These are phyloP conservation scores for Teinopalpus imperialis DNA, from an alignment of 2,888 invertebrate genomes.

Conservation along the genomic window DNA sequence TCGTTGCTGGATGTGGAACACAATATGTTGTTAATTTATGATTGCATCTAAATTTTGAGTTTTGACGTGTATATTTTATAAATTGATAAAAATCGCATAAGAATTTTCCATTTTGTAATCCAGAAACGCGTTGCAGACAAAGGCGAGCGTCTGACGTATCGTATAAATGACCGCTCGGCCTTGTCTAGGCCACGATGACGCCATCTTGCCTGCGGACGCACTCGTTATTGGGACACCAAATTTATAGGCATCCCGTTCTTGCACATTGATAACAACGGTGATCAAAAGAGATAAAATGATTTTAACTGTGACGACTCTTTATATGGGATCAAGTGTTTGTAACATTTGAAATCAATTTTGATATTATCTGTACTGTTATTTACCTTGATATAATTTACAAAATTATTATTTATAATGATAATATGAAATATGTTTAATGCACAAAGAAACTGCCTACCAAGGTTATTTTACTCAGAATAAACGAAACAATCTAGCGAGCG, in stretches of 20 bases:
- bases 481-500: neutral
- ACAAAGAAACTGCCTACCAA: neutral
- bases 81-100: slow-evolving; percentile 27
- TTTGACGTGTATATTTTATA: neutral
- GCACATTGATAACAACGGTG: slow-evolving; percentile 29
- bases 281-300: slow-evolving; percentile 45
- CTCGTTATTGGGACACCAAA: slow-evolving; percentile 66
- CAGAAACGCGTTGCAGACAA: slow-evolving; percentile 57
- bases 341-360: neutral
- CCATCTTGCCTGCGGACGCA: slow-evolving; percentile 72
- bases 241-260: slow-evolving; percentile 57
- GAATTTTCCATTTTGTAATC: slow-evolving; percentile 44
- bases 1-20: no score
- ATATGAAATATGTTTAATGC: slow-evolving; percentile 6
- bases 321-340: slow-evolving; percentile 41
- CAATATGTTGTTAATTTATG: no score
- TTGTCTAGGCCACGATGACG: slow-evolving; percentile 81
- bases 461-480: slow-evolving; percentile 10
- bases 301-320: slow-evolving; percentile 39
- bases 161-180: slow-evolving; percentile 78
- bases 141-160: slow-evolving; percentile 66
- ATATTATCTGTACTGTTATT: slow-evolving; percentile 30
- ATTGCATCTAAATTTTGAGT: no score
- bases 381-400: no score
- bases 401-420: no score